A percentile compares a stretch with the other conserved stretches of the same genome.
phyloP scores from a whole-genome alignment of 2,113 vertebrate genomes.

The Notarius quadriscutis region DNA sequence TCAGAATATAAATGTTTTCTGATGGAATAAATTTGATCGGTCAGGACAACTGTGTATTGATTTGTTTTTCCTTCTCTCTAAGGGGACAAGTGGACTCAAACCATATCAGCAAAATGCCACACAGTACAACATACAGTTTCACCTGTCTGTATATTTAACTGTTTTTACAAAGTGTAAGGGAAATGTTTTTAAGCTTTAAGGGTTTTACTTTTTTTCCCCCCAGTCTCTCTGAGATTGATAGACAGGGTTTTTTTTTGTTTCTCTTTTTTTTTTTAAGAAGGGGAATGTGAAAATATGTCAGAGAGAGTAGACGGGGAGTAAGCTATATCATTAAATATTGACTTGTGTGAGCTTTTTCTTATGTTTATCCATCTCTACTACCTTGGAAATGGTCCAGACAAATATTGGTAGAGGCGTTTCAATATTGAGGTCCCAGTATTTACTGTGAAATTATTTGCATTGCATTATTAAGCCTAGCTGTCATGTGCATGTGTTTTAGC shows the following conservation, averaged over 20 bases:
- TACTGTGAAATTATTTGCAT: background rate
- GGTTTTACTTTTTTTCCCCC: background rate
- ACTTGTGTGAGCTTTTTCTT: conserved; percentile 36
- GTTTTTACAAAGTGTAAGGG: background rate
- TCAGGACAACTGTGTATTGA: background rate
- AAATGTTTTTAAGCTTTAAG: background rate
- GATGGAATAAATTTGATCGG: background rate
- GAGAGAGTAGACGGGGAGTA: conserved; percentile 17
- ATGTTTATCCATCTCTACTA: conserved; percentile 45
- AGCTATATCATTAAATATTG: conserved; percentile 55
- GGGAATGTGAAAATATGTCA: conserved; percentile 42
- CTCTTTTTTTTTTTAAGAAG: conserved; percentile 25
- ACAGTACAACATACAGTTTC: background rate
- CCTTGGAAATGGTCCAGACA: background rate
- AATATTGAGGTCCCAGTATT: background rate
- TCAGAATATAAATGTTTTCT: background rate
- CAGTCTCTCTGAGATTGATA: conserved; percentile 41
- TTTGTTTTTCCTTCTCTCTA: background rate
- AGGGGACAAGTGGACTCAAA: background rate
- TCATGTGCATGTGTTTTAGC: background rate
- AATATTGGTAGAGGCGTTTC: conserved; percentile 18
- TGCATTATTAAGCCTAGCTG: conserved; percentile 10
- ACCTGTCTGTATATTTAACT: background rate
- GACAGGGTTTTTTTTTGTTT: background rate
- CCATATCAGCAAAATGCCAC: no score